Conservation (phyloP, 1,140 invertebrate species). For the Lucilia sericata region DNA sequence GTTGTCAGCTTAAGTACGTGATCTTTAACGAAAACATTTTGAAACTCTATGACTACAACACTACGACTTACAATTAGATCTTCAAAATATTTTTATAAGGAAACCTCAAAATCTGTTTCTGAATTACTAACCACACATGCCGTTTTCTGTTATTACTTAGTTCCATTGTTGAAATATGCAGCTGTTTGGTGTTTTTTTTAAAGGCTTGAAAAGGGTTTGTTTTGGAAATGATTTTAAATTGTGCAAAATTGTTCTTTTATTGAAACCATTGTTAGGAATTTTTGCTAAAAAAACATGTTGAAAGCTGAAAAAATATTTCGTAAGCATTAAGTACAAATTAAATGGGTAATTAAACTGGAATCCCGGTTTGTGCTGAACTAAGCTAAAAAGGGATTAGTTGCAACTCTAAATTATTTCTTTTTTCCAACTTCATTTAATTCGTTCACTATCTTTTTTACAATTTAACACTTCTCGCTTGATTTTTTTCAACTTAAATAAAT, state of each 20-base stretch:
- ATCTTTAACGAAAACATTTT: slow-evolving; percentile 1
- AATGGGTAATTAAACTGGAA: background rate
- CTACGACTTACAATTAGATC: background rate
- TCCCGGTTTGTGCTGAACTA: background rate
- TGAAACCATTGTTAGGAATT: background rate
- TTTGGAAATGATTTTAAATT: background rate
- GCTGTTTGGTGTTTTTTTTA: background rate
- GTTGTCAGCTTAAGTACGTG: slow-evolving; percentile 4
- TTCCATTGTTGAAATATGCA: background rate
- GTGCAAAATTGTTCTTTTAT: no score
- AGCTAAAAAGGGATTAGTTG: no score
- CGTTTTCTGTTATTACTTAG: background rate
- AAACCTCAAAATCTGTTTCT: background rate
- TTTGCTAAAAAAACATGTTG: background rate
- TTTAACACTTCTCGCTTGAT: no score
- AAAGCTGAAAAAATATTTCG: background rate
- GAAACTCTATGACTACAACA: background rate
- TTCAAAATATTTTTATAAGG: background rate
- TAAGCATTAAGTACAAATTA: background rate
- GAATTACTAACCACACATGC: background rate
- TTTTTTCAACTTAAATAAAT: no score
- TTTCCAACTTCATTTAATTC: no score
- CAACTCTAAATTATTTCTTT: no score
- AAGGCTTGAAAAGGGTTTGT: background rate
- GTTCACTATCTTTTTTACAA: no score